Conservation (phyloP, 2,888 invertebrate species). For the Lacanobia oleracea region DNA sequence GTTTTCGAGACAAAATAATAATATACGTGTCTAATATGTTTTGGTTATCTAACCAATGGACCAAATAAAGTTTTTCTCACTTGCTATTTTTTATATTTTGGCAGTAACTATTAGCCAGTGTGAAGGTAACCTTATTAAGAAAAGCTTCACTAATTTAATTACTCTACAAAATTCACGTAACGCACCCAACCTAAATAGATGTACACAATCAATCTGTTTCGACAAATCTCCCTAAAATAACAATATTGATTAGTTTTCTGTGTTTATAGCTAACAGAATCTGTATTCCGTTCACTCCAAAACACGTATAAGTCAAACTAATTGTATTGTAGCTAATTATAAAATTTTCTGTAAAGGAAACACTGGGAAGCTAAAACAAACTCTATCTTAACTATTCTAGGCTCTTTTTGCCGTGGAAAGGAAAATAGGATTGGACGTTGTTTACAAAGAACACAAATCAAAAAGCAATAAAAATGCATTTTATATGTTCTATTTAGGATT, state of each 20-base stretch:
- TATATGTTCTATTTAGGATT: slow-evolving; percentile 83
- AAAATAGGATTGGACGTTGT: slow-evolving; percentile 62
- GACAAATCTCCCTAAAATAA: slow-evolving; percentile 30
- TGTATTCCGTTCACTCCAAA: slow-evolving; percentile 46
- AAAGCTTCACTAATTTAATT: neutral
- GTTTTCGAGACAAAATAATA: no score
- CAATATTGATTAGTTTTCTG: slow-evolving; percentile 32
- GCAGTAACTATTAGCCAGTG: no score
- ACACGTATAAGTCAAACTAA: slow-evolving; percentile 66
- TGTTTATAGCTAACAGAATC: slow-evolving; percentile 44
- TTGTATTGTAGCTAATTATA: slow-evolving; percentile 66
- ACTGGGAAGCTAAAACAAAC: neutral
- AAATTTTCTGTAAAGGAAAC: slow-evolving; percentile 15
- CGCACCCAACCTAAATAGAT: neutral
- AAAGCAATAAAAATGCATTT: slow-evolving; percentile 82
- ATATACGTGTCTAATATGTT: no score
- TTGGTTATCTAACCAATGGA: no score
- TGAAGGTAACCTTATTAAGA: neutral
- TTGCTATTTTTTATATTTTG: no score
- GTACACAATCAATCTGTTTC: slow-evolving; percentile 5
- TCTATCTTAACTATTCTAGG: fast-evolving
- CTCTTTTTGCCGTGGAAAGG: neutral
- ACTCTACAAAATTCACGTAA: slow-evolving; percentile 14
- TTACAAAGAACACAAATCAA: slow-evolving; percentile 83
- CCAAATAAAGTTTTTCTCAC: no score